phyloP scores from a whole-genome alignment of 1,140 invertebrate genomes.

The Delia radicum region DNA sequence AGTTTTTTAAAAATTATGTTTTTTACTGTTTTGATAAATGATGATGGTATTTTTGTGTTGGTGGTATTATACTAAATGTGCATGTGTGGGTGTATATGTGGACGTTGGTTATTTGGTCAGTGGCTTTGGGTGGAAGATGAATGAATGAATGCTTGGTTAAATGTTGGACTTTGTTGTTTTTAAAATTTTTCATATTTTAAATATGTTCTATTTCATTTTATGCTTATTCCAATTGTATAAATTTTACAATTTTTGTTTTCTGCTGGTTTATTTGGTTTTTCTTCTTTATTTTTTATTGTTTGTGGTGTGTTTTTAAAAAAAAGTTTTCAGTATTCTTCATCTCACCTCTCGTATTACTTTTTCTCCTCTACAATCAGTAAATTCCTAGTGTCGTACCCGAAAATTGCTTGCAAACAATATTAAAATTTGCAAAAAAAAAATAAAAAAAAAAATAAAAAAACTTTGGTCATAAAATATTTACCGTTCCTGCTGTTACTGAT shows the following conservation, averaged over 20 bases:
- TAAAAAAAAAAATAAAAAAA: not conserved
- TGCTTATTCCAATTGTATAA: not conserved
- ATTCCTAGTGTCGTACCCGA: not conserved
- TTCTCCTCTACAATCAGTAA: not conserved
- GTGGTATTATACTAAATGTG: no score
- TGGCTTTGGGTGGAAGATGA: not conserved
- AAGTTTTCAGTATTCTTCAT: not conserved
- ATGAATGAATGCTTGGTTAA: not conserved
- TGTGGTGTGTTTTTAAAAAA: not conserved
- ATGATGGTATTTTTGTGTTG: not conserved
- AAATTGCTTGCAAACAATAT: not conserved
- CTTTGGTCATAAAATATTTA: constrained; percentile 5
- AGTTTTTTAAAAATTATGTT: not conserved
- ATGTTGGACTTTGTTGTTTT: not conserved
- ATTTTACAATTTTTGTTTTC: not conserved
- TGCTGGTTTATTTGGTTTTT: no score
- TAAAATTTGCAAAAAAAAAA: not conserved
- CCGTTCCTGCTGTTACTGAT: not conserved
- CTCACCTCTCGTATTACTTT: not conserved
- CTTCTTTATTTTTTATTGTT: not conserved
- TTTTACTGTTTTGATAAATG: not conserved
- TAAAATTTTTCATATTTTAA: not conserved
- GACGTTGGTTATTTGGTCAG: not conserved
- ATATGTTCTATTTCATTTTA: not conserved
- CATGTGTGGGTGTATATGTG: not conserved